A percentile compares a stretch with the other conserved stretches of the same genome.
These are phyloP conservation scores for Yasuhikotakia modesta DNA, from an alignment of 2,797 vertebrate genomes.

Conservation along the genomic window DNA sequence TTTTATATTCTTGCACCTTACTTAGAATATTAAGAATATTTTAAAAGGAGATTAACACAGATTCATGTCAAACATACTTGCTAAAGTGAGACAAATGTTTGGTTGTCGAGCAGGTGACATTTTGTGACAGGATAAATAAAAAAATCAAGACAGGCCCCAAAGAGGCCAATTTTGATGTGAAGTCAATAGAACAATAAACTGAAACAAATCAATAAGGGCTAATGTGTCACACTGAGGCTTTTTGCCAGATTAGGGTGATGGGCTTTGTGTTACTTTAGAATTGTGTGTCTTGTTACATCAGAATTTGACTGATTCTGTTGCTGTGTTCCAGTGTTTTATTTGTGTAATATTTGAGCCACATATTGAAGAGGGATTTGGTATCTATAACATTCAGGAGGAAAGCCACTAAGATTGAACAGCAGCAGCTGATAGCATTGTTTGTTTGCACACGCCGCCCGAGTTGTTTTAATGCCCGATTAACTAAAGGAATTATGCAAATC, in stretches of 20 bases:
- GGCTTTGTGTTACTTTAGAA: neutral
- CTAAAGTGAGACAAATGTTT: neutral
- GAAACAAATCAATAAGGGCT: neutral
- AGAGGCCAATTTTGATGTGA: neutral
- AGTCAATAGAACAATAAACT: neutral
- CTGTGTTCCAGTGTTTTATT: neutral
- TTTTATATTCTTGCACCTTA: too few relatives aligned
- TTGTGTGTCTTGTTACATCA: neutral
- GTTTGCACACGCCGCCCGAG: neutral
- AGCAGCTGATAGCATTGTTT: constrained; percentile 3
- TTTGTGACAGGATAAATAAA: neutral
- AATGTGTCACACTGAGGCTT: neutral
- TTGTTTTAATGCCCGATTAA: neutral
- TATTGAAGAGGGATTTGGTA: neutral
- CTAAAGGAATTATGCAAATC: constrained; percentile 6
- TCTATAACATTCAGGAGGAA: neutral
- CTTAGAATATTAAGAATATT: too few relatives aligned
- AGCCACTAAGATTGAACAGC: neutral
- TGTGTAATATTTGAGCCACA: neutral
- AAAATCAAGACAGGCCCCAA: neutral
- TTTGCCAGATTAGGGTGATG: neutral
- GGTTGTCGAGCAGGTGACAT: neutral
- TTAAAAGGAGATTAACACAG: neutral
- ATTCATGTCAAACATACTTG: neutral
- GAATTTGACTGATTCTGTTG: neutral